These are phyloP conservation scores for Dromococcyx pavoninus DNA, from an alignment of 2,797 vertebrate genomes.

Conservation along the genomic window DNA sequence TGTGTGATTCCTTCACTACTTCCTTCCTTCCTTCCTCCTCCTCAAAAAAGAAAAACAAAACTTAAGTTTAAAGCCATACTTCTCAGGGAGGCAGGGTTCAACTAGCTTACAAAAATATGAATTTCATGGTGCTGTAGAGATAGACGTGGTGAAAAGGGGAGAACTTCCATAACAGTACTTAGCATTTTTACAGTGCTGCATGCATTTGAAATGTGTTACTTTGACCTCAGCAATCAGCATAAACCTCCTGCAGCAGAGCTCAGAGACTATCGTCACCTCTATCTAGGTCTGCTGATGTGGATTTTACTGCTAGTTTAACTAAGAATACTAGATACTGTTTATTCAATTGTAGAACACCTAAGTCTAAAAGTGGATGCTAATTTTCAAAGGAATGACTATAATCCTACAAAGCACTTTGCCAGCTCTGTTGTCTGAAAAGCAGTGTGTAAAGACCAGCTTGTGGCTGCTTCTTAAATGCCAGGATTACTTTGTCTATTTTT, in stretches of 20 bases:
- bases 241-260: background rate
- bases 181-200: background rate
- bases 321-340: background rate
- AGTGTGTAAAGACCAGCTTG: background rate
- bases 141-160: background rate
- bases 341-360: background rate
- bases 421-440: background rate
- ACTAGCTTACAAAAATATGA: background rate
- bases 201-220: background rate
- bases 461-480: background rate
- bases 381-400: background rate
- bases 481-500: background rate
- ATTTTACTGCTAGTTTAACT: background rate
- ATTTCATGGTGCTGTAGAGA: background rate
- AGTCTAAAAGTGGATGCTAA: background rate
- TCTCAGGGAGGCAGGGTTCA: background rate
- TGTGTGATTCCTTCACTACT: rapidly evolving
- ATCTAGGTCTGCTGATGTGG: background rate
- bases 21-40: background rate
- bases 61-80: background rate
- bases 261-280: background rate
- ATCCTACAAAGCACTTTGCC: background rate
- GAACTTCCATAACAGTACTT: rapidly evolving
- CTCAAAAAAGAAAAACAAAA: background rate
- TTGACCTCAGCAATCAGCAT: background rate